phyloP scores from a whole-genome alignment of 2,797 vertebrate genomes.

The Sarcophilus harrisii region DNA sequence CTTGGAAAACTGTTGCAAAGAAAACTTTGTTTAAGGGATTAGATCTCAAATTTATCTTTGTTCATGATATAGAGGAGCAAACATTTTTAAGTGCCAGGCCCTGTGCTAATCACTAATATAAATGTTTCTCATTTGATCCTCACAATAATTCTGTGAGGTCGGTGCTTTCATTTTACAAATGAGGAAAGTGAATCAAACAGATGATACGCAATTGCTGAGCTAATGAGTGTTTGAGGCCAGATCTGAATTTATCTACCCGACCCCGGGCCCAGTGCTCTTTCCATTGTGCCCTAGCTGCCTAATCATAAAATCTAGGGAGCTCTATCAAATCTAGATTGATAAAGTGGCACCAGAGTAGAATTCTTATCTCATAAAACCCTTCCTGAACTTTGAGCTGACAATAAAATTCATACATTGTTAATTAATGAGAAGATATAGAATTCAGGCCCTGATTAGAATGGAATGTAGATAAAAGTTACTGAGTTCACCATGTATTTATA shows the following conservation, averaged over 20 bases:
- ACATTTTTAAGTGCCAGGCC: background rate
- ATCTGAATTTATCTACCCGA: background rate
- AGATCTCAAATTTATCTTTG: background rate
- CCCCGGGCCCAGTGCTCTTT: background rate
- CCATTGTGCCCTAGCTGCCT: too few relatives aligned
- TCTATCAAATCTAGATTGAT: background rate
- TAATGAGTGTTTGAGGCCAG: background rate
- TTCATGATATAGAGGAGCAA: background rate
- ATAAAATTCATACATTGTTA: background rate
- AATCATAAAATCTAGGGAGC: background rate
- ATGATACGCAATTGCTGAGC: background rate
- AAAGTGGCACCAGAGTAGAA: background rate
- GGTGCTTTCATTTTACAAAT: background rate
- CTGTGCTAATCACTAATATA: background rate
- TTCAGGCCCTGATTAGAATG: constrained; percentile 4
- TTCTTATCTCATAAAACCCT: constrained; percentile 32
- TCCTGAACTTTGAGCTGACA: constrained; percentile 21
- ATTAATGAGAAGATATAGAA: constrained; percentile 35
- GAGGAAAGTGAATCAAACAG: background rate
- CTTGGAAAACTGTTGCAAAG: constrained; percentile 32
- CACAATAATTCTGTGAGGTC: background rate
- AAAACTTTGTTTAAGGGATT: constrained; percentile 28
- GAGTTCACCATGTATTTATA: constrained; percentile 34
- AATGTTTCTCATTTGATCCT: background rate
- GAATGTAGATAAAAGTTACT: constrained; percentile 44